Percentiles rank a stretch among this genome's conserved stretches.
These are phyloP conservation scores for Pilophorus perplexus DNA, from an alignment of 2,888 invertebrate species.

Conservation along the genomic window DNA sequence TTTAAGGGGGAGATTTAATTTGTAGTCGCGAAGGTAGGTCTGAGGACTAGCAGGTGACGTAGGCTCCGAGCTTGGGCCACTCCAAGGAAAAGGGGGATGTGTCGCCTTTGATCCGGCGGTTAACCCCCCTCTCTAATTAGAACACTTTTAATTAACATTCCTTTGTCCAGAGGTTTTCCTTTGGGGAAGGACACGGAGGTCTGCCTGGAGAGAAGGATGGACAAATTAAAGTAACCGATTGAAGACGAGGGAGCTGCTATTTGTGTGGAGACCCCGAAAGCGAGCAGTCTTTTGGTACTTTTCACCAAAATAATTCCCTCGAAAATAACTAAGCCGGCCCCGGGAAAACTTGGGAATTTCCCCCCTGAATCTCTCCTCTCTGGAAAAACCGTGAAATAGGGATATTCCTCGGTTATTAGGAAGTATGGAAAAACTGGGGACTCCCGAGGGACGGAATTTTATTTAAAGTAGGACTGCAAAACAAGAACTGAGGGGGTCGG, in stretches of 20 bases:
- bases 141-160: constrained; percentile 44
- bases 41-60: constrained; percentile 7
- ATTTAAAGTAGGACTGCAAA: constrained; percentile 28
- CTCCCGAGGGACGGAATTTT: constrained; percentile 30
- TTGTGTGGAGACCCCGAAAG: too few species aligned
- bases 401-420: constrained; percentile 29
- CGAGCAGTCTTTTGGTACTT: too few species aligned
- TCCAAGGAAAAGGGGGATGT: constrained; percentile 6
- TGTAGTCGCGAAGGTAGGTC: constrained; percentile 29
- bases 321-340: too few species aligned
- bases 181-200: constrained; percentile 23
- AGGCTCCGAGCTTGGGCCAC: background rate
- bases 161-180: constrained; percentile 37
- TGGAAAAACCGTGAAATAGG: constrained; percentile 36
- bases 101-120: constrained; percentile 42
- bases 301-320: too few species aligned
- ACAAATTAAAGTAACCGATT: constrained; percentile 32
- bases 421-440: constrained; percentile 4
- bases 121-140: constrained; percentile 41
- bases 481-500: constrained; percentile 35
- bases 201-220: constrained; percentile 13
- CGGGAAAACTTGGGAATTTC: too few species aligned
- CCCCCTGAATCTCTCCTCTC: too few species aligned
- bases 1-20: constrained; percentile 41
- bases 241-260: constrained; percentile 20